Percentiles rank a stretch among this genome's conserved stretches.
These are phyloP conservation scores for Lysandra coridon DNA, from an alignment of 2,888 invertebrate species.

Conservation along the genomic window DNA sequence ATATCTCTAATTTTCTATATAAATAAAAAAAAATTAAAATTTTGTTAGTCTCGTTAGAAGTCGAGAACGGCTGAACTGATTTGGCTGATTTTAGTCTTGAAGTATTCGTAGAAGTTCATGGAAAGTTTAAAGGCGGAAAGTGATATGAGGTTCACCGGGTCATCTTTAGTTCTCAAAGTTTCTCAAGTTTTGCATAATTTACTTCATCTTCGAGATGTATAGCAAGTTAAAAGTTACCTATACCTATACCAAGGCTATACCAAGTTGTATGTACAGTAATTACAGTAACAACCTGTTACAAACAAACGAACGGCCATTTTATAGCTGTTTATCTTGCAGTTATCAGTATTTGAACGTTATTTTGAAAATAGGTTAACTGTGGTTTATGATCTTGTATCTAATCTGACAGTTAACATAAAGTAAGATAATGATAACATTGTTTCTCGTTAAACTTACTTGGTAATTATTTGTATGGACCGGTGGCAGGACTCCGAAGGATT, in stretches of 20 bases:
- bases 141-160: too few relatives aligned
- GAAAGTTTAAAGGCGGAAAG: too few relatives aligned
- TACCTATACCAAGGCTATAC: background rate
- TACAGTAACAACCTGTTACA: background rate
- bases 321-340: conserved; percentile 3
- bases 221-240: background rate
- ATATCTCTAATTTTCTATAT: background rate
- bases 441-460: background rate
- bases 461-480: background rate
- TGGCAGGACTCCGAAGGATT: too few relatives aligned
- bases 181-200: background rate
- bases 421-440: conserved; percentile 29
- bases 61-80: too few relatives aligned
- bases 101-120: too few relatives aligned
- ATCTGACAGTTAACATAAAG: conserved; percentile 12
- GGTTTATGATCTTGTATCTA: conserved; percentile 21
- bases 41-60: too few relatives aligned
- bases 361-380: conserved; percentile 29
- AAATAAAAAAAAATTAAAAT: too few relatives aligned
- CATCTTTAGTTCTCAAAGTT: too few relatives aligned
- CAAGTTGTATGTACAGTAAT: background rate
- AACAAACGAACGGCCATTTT: background rate
- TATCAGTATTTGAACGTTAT: conserved; percentile 29
- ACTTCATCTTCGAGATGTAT: background rate
- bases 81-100: too few relatives aligned